Evolutionary conservation across 2,888 invertebrate species (phyloP), one percentile per base, ranked within the genome.

Genomic region (Drosophila rubida): DNA sequence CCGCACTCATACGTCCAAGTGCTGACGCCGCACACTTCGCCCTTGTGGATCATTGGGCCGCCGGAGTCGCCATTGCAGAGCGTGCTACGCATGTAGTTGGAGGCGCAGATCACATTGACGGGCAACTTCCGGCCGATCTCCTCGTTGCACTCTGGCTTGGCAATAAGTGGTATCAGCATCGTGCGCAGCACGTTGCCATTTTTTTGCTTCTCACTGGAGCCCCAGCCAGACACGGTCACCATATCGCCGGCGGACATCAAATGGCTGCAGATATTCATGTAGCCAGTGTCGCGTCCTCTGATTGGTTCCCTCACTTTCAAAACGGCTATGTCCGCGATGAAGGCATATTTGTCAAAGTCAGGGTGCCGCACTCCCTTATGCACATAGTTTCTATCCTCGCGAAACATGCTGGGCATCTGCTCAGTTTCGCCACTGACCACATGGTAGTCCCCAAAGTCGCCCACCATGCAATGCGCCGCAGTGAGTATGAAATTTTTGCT

Each of bases 381-480:
- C 1, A 78, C 23, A 2, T 11, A 5, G 19, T 82, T 71, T 14
- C 57, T n/a, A 0, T 27, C 14, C 4, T 14, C n/a, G 2, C 2
- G 5, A 6, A 14, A 2, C 0, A 32, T 25, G 5, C 4, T 32
- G 3, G 1, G 9, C 11, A 19, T 19, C 2, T 1, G 7, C 0
- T 23, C 1, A 0, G 66, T 49, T 9, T 55, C n/a, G 8, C 65
- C 74, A 7, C 55, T 58, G 5, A 69, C 23, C 4, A 69, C 69
- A 6, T 64, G 39, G 25, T 57, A 54, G 0, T 62, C 32, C 2
- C 14, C 9, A 2, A 16, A 1, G 9, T 62, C 30, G 4, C n/a
- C n/a, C n/a, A n/a, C n/a, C n/a, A 79, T 62, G 13, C 79, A 79
- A 9, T 82, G 82, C 0, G 82, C 82, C 7, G 82, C 7, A 0